These are phyloP conservation scores for Corydoras maculifer DNA, from an alignment of 2,113 vertebrate genomes.

Conservation along the genomic window DNA sequence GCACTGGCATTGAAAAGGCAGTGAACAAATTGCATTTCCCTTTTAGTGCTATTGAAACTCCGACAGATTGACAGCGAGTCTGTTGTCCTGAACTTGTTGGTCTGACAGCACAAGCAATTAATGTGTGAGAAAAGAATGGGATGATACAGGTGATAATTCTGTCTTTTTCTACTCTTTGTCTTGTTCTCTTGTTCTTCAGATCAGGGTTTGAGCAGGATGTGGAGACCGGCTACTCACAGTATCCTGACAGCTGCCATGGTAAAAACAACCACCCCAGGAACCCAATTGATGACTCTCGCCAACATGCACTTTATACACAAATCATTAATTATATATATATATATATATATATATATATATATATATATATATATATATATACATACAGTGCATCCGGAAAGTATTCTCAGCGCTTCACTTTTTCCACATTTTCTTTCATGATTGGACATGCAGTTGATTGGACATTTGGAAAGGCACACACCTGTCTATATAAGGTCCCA, in stretches of 20 bases:
- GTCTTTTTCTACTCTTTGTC: slow-evolving; percentile 23
- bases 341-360: too few species aligned
- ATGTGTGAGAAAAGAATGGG: slow-evolving; percentile 20
- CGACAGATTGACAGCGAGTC: slow-evolving; percentile 24
- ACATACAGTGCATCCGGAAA: too few species aligned
- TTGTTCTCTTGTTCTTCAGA: slow-evolving; percentile 52
- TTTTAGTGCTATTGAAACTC: slow-evolving; percentile 32
- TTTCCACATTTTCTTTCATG: too few species aligned
- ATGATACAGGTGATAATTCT: slow-evolving; percentile 30
- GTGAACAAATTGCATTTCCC: slow-evolving; percentile 36
- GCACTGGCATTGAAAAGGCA: slow-evolving; percentile 26
- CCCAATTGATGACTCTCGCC: too few species aligned
- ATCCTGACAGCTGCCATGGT: slow-evolving; percentile 76
- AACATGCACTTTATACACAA: too few species aligned
- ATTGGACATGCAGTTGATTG: too few species aligned
- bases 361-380: too few species aligned
- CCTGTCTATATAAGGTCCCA: too few species aligned
- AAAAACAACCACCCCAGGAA: slow-evolving; percentile 37
- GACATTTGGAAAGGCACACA: too few species aligned
- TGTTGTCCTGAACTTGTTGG: slow-evolving; percentile 17
- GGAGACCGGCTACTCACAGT: slow-evolving; percentile 56
- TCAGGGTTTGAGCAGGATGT: slow-evolving; percentile 70
- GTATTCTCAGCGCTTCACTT: too few species aligned
- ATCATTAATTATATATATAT: too few species aligned
- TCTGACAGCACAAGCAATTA: slow-evolving; percentile 42